Evolutionary conservation across 2,113 vertebrate genomes (phyloP).

Genomic region (Apteryx owenii): DNA sequence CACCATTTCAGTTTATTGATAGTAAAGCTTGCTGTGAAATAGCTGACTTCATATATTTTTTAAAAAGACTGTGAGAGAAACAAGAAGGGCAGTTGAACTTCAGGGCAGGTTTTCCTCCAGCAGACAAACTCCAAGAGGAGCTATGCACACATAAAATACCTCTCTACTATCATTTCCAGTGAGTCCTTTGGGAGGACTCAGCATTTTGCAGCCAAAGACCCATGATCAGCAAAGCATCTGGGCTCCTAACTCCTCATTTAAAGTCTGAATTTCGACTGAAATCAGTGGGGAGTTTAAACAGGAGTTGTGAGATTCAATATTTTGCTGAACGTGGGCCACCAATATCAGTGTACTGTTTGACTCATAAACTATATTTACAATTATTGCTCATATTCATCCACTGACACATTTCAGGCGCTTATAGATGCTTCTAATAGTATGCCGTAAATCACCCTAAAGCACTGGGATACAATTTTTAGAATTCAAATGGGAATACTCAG

Average conservation of each 20-base stretch:
- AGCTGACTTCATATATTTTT: background rate
- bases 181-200: background rate
- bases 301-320: slow-evolving; percentile 35
- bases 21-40: background rate
- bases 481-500: slow-evolving; percentile 65
- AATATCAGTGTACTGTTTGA: slow-evolving; percentile 20
- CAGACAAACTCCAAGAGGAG: background rate
- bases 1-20: background rate
- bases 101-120: background rate
- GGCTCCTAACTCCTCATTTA: slow-evolving; percentile 19
- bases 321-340: background rate
- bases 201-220: slow-evolving; percentile 1
- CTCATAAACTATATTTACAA: slow-evolving; percentile 65
- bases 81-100: background rate
- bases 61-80: background rate
- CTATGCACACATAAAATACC: background rate
- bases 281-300: slow-evolving; percentile 45
- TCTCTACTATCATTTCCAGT: slow-evolving; percentile 23
- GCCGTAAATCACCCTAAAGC: slow-evolving; percentile 37
- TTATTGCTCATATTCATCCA: slow-evolving; percentile 50
- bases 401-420: slow-evolving; percentile 54
- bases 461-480: slow-evolving; percentile 54
- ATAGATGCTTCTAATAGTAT: slow-evolving; percentile 42
- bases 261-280: slow-evolving; percentile 35
- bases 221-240: slow-evolving; percentile 51